These are phyloP conservation scores for Pristionchus fissidentatus DNA, from an alignment of 2,888 invertebrate genomes.

Conservation along the genomic window DNA sequence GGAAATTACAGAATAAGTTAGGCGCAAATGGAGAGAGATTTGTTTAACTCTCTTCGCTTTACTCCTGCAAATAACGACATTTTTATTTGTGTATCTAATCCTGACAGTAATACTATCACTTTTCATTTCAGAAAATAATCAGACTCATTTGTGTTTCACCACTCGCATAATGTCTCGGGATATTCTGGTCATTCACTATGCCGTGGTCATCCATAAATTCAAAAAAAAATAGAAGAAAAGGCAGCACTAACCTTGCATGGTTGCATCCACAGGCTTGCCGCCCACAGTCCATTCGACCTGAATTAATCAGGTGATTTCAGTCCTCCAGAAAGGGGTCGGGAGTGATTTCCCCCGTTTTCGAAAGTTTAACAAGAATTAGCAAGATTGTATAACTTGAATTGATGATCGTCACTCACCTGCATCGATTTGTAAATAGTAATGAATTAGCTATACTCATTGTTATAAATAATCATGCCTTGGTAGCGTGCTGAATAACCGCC, in stretches of 20 bases:
- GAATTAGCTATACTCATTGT: not conserved
- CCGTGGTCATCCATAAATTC: not conserved
- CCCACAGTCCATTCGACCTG: constrained; percentile 47
- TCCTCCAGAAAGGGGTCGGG: too few relatives aligned
- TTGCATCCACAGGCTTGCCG: not conserved
- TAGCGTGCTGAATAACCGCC: constrained; percentile 67
- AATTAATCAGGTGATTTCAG: not conserved
- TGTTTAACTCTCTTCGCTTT: too few relatives aligned
- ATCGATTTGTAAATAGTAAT: not conserved
- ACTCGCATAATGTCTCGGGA: not conserved
- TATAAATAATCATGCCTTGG: constrained; percentile 50
- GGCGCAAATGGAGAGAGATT: not conserved
- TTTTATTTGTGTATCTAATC: too few relatives aligned
- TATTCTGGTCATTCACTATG: not conserved
- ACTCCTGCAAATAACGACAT: too few relatives aligned
- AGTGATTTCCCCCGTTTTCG: too few relatives aligned
- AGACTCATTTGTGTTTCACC: not conserved
- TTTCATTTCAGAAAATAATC: too few relatives aligned
- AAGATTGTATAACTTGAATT: too few relatives aligned
- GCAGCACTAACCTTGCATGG: constrained; percentile 22
- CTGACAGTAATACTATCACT: too few relatives aligned
- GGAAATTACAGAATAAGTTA: not conserved
- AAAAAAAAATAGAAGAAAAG: not conserved
- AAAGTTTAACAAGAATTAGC: too few relatives aligned
- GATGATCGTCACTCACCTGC: too few relatives aligned